These are phyloP conservation scores for Anoplopoma fimbria DNA, from an alignment of 2,113 vertebrate species.

Conservation along the genomic window DNA sequence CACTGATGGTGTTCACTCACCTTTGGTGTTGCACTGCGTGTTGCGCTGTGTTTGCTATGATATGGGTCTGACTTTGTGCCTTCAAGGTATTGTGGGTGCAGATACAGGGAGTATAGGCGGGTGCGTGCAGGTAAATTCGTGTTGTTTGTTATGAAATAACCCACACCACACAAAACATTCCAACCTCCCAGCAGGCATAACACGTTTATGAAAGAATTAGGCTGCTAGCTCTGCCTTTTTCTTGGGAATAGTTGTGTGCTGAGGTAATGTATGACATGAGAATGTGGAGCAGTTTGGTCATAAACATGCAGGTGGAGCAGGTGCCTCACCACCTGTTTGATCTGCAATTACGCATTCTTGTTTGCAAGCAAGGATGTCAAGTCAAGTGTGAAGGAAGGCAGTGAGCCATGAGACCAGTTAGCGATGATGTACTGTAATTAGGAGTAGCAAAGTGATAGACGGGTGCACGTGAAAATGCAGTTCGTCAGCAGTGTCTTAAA, in stretches of 20 bases:
- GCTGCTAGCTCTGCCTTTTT: conserved; percentile 19
- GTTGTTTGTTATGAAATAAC: conserved; percentile 66
- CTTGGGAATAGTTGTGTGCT: neutral
- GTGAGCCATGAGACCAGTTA: neutral
- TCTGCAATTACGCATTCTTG: neutral
- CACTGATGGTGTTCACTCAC: conserved; percentile 24
- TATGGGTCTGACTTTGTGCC: conserved; percentile 11
- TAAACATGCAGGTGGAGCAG: conserved; percentile 14
- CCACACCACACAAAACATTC: neutral
- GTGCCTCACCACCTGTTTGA: neutral
- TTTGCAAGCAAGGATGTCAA: conserved; percentile 11
- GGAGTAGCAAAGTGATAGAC: conserved; percentile 2
- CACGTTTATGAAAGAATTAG: neutral
- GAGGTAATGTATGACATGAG: neutral
- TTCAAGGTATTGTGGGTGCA: conserved; percentile 21
- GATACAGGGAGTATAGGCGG: conserved; percentile 2
- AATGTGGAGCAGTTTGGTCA: neutral
- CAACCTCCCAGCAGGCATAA: conserved; percentile 1
- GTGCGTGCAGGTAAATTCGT: conserved; percentile 49
- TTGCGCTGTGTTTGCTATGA: neutral
- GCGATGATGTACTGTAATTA: neutral
- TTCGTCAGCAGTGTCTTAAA: neutral
- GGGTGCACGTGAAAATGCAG: conserved; percentile 17
- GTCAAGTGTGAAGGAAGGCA: neutral
- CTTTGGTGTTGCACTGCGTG: conserved; percentile 17